phyloP scores from a whole-genome alignment of 2,888 invertebrate genomes.

The Hermaeophaga mercurialis region DNA sequence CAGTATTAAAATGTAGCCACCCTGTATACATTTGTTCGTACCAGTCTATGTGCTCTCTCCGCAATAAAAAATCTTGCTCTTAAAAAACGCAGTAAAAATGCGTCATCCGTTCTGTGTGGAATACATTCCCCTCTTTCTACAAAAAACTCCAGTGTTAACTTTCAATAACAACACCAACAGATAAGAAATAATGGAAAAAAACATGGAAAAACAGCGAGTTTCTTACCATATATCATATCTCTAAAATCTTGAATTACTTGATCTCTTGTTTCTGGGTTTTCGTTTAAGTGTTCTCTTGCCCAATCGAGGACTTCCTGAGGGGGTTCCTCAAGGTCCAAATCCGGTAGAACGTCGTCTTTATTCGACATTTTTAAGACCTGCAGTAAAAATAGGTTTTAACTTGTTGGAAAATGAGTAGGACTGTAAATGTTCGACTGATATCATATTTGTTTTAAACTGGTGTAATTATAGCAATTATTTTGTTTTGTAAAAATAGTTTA shows the following conservation, averaged over 20 bases:
- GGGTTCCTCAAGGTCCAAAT: constrained; percentile 69
- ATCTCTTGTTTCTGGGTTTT: constrained; percentile 71
- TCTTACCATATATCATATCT: constrained; percentile 74
- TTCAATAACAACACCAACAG: no score
- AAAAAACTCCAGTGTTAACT: no score
- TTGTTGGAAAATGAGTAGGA: no score
- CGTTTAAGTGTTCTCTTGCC: constrained; percentile 70
- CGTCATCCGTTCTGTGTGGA: constrained; percentile 78
- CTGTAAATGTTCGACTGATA: no score
- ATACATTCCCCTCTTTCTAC: constrained; percentile 77
- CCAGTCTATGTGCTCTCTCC: constrained; percentile 75
- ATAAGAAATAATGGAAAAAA: constrained; percentile 27
- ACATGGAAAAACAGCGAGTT: not conserved
- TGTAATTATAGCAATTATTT: no score
- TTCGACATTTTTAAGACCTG: constrained; percentile 35
- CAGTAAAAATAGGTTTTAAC: not conserved
- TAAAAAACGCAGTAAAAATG: constrained; percentile 74
- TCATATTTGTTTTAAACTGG: no score
- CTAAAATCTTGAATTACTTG: constrained; percentile 74
- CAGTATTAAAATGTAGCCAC: no score
- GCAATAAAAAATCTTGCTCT: constrained; percentile 75
- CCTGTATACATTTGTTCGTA: constrained; percentile 54
- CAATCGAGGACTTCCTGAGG: constrained; percentile 70
- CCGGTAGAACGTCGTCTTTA: constrained; percentile 63
- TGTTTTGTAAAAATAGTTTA: no score